Evolutionary conservation across 1,140 invertebrate genomes (phyloP).

Genomic region (Teleogryllus occipitalis): DNA sequence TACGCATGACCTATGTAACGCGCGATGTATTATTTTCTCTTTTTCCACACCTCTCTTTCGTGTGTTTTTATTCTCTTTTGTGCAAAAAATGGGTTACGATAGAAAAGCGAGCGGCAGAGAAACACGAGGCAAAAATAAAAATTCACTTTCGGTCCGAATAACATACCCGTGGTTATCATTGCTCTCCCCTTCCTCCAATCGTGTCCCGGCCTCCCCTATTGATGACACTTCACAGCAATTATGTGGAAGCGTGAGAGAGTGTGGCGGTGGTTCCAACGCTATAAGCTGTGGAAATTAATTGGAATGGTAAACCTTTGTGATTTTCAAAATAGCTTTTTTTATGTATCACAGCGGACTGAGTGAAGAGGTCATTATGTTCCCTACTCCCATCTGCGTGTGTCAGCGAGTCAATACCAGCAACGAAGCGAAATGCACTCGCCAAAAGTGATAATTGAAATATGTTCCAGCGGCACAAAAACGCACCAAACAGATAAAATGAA

Average conservation of each 20-base stretch:
- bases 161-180: background rate
- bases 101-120: background rate
- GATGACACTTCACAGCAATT: constrained; percentile 1
- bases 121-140: background rate
- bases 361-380: background rate
- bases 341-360: background rate
- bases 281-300: background rate
- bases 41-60: background rate
- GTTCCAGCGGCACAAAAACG: background rate
- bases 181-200: background rate
- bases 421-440: background rate
- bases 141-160: background rate
- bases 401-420: background rate
- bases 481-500: background rate
- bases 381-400: background rate
- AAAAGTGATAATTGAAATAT: constrained; percentile 2
- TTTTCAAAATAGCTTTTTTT: background rate
- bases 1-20: background rate
- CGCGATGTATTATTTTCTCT: background rate
- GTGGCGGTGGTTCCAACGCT: background rate
- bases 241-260: background rate
- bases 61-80: background rate
- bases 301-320: constrained; percentile 1
- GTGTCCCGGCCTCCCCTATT: background rate
- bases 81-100: background rate